Percentiles rank a stretch among this genome's conserved stretches.
Evolutionary conservation across 2,113 vertebrate genomes (phyloP).

Genomic region (Galbula dea): DNA sequence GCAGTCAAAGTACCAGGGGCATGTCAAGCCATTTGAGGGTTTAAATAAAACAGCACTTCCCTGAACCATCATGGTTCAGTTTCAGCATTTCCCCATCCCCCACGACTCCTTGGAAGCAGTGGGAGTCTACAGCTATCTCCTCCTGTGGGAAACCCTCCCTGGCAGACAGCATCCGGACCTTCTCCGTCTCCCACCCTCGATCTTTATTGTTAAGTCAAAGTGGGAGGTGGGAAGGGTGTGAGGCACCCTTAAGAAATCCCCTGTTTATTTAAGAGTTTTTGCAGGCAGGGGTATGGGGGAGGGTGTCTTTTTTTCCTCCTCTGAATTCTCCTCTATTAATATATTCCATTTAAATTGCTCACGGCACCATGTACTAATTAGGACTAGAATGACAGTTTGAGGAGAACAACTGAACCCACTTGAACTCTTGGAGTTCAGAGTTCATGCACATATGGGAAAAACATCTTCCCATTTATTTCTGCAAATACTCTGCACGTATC

Average conservation of each 20-base stretch:
- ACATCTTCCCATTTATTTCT: conserved; percentile 61
- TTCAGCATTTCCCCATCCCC: not conserved
- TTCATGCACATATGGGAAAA: conserved; percentile 44
- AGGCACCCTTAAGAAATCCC: conserved; percentile 62
- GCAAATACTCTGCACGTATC: conserved; percentile 21
- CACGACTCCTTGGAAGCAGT: conserved; percentile 6
- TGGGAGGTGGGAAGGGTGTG: conserved; percentile 50
- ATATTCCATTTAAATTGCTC: conserved; percentile 73
- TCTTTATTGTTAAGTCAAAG: conserved; percentile 54
- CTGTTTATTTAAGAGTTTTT: conserved; percentile 65
- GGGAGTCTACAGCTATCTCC: conserved; percentile 22
- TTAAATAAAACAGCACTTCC: conserved; percentile 37
- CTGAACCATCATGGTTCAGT: conserved; percentile 17
- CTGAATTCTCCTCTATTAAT: conserved; percentile 67
- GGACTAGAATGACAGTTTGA: conserved; percentile 30
- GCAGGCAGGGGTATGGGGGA: conserved; percentile 32
- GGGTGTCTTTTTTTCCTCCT: conserved; percentile 27
- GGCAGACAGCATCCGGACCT: conserved; percentile 38
- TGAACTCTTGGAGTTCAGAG: conserved; percentile 50
- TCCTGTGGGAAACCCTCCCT: conserved; percentile 54
- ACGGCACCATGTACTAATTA: conserved; percentile 54
- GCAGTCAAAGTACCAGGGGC: conserved; percentile 52
- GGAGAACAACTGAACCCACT: conserved; percentile 38
- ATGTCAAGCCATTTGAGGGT: conserved; percentile 54
- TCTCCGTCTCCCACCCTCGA: conserved; percentile 35